Evolutionary conservation across 2,888 invertebrate species (phyloP), one percentile per base, ranked within the genome.

Genomic region (Parascotia fuliginaria): DNA sequence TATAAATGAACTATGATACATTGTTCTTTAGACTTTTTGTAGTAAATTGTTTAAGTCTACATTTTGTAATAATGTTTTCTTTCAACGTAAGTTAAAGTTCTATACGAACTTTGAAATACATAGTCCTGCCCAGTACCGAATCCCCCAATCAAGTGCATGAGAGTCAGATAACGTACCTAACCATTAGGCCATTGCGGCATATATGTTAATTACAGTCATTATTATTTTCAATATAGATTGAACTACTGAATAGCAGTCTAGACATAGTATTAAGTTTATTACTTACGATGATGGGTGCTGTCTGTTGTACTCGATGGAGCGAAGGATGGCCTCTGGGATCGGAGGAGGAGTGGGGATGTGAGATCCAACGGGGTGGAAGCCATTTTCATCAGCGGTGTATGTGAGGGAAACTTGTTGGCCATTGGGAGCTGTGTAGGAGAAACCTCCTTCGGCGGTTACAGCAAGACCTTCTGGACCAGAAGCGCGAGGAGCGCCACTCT

Each of bases 361-460:
- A 0, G 91, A 90, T 47, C 93, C 93, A 53, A 77, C 85, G 38
- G 94, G 94, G 71, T 94, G 94, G 87, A 94, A 95, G 48, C 95
- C 95, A 70, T 95, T 94, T 77, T 95, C 95, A 70, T 95, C 95
- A 32, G 95, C 95, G 37, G 93, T 89, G 85, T 95, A 95, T n/a
- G 93, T 87, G 46, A 95, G 80, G 24, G 93, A 92, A 66, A 94
- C 90, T 58, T 93, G 85, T 60, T 93, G 92, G 39, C 94, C 94
- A 64, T 95, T 94, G 1, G 95, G 95, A 0, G 94, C 93, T 16
- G 93, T 93, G 82, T 94, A 95, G 3, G 94, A 93, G 85, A 90
- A 95, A 41, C 91, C 94, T 16, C 95, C 95, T 64, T 94, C 93
- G 0, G 94, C 95, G 3, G 93, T 92, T 40, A 87, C 87, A 0